Conservation (phyloP, 2,797 vertebrate species). For the Labroides dimidiatus region DNA sequence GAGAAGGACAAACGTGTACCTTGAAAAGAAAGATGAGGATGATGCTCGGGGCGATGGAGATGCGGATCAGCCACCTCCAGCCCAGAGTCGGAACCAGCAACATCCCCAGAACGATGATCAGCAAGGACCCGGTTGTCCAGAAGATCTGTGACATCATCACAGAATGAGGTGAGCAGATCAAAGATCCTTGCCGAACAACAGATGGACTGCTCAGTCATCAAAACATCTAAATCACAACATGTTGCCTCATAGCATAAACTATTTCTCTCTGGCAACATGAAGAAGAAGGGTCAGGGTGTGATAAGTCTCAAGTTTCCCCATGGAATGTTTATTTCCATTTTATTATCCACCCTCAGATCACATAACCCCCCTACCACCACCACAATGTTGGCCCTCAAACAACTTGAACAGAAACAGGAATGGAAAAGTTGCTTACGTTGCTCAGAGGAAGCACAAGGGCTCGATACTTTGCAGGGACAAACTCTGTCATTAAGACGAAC, state of each 20-base stretch:
- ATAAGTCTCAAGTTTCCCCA: too few relatives aligned
- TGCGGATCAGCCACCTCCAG: slow-evolving; percentile 96
- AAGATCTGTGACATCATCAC: slow-evolving; percentile 85
- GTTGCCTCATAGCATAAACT: too few relatives aligned
- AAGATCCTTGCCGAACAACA: neutral
- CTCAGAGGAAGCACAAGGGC: slow-evolving; percentile 90
- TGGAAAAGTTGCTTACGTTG: slow-evolving; percentile 78
- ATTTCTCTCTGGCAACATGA: too few relatives aligned
- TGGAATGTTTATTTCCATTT: too few relatives aligned
- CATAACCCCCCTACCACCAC: too few relatives aligned
- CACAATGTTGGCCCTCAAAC: too few relatives aligned
- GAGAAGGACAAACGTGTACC: slow-evolving; percentile 70
- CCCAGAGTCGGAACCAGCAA: slow-evolving; percentile 88
- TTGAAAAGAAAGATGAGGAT: slow-evolving; percentile 90
- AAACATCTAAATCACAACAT: too few relatives aligned
- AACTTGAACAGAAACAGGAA: too few relatives aligned
- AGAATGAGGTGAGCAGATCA: neutral
- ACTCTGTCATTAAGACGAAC: slow-evolving; percentile 95
- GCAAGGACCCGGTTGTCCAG: slow-evolving; percentile 92
- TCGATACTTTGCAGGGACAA: slow-evolving; percentile 91
- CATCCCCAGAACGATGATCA: slow-evolving; percentile 92
- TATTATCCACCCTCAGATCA: too few relatives aligned
- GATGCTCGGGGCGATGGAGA: slow-evolving; percentile 90
- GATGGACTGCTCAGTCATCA: too few relatives aligned
- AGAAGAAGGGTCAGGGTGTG: too few relatives aligned